phyloP scores from a whole-genome alignment of 2,888 invertebrate genomes.

The Chloroclysta siterata region DNA sequence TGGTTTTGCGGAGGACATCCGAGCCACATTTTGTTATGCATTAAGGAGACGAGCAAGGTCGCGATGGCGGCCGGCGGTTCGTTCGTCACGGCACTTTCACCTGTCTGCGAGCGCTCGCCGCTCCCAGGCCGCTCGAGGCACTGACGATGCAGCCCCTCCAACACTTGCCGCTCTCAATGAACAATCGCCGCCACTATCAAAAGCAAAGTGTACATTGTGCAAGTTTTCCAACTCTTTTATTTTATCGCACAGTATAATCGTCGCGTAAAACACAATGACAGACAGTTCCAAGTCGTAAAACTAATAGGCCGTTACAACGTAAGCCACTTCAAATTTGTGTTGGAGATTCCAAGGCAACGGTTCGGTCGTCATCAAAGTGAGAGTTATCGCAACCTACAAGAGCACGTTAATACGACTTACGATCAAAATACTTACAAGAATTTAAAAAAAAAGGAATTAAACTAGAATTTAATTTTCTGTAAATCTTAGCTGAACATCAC shows the following conservation, averaged over 20 bases:
- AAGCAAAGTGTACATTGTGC: constrained; percentile 28
- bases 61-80: constrained; percentile 47
- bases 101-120: constrained; percentile 49
- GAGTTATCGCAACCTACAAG: constrained; percentile 18
- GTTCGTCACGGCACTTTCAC: constrained; percentile 70
- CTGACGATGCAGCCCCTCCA: constrained; percentile 34
- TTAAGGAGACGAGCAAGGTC: constrained; percentile 66
- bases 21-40: constrained; percentile 47
- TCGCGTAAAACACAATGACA: constrained; percentile 24
- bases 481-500: constrained; percentile 13
- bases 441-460: not conserved
- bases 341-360: constrained; percentile 17
- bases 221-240: constrained; percentile 17
- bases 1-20: constrained; percentile 44
- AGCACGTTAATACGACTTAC: constrained; percentile 7
- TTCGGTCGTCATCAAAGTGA: constrained; percentile 23
- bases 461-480: constrained; percentile 17
- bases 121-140: constrained; percentile 39
- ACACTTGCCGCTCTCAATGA: constrained; percentile 25
- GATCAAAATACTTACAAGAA: not conserved
- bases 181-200: constrained; percentile 22
- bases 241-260: constrained; percentile 25
- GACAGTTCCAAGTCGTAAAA: constrained; percentile 20
- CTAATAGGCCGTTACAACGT: constrained; percentile 23
- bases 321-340: constrained; percentile 18